Percentiles rank a stretch among this genome's conserved stretches.
Evolutionary conservation across 2,888 invertebrate species (phyloP).

Genomic region (Thysanoteuthis rhombus): DNA sequence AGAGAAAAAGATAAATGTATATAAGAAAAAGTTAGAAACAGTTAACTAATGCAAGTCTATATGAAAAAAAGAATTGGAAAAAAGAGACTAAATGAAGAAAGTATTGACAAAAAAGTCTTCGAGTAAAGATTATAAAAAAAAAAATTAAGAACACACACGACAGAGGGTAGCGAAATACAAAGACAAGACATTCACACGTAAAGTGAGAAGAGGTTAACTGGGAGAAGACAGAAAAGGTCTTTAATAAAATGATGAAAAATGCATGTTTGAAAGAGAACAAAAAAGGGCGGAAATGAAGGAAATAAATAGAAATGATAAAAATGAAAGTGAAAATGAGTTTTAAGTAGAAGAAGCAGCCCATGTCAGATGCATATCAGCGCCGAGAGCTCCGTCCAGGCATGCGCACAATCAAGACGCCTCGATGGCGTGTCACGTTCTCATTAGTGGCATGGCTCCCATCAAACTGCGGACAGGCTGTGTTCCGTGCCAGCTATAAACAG

Average conservation of each 20-base stretch:
- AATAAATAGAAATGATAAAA: background rate
- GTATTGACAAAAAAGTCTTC: no score
- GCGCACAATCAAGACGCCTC: conserved; percentile 12
- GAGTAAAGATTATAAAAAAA: no score
- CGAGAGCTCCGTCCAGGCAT: background rate
- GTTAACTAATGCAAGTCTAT: no score
- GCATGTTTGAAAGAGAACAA: background rate
- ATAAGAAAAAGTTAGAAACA: no score
- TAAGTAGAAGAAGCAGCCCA: background rate
- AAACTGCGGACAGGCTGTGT: background rate
- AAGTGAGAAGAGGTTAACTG: background rate
- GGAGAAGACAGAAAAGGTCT: background rate
- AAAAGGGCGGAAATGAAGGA: background rate
- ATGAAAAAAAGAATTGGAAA: no score
- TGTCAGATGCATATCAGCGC: background rate
- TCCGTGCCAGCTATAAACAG: background rate
- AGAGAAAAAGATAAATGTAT: no score
- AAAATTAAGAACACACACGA: no score
- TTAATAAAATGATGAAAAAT: background rate
- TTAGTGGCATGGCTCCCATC: background rate
- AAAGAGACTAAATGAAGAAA: no score
- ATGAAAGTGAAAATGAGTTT: background rate
- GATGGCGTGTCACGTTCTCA: background rate
- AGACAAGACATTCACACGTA: background rate
- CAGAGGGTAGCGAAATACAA: no score